Conservation (phyloP, 2,797 vertebrate genomes). For the Alca torda region DNA sequence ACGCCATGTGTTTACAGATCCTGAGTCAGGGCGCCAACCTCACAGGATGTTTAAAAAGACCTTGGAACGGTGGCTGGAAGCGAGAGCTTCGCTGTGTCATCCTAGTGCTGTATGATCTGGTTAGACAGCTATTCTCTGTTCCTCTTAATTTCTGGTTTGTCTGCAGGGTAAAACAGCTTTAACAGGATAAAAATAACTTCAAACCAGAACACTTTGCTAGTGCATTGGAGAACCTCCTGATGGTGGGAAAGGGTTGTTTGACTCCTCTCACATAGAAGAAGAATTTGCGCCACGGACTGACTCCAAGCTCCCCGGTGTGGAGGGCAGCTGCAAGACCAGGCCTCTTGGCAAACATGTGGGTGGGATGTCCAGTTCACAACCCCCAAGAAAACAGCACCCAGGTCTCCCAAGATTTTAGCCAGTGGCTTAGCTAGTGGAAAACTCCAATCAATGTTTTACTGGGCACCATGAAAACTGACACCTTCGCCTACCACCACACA, state of each 20-base stretch:
- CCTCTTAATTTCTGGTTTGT: not conserved
- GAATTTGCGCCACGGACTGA: not conserved
- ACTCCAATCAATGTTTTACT: not conserved
- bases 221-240: not conserved
- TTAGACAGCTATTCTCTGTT: not conserved
- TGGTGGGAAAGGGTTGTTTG: not conserved
- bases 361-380: not conserved
- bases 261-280: not conserved
- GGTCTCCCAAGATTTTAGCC: not conserved
- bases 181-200: not conserved
- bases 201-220: not conserved
- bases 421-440: not conserved
- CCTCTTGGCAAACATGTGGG: not conserved
- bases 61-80: not conserved
- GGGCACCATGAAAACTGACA: not conserved
- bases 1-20: not conserved
- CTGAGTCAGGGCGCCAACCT: not conserved
- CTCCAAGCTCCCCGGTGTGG: accelerated
- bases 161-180: not conserved
- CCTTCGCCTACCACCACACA: not conserved
- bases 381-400: not conserved
- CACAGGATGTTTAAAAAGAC: slow-evolving; percentile 40
- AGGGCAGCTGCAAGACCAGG: not conserved
- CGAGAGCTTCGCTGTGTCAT: not conserved
- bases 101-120: accelerated